Conservation (phyloP, 1,140 invertebrate species). For the Caenorhabditis inopinata region DNA sequence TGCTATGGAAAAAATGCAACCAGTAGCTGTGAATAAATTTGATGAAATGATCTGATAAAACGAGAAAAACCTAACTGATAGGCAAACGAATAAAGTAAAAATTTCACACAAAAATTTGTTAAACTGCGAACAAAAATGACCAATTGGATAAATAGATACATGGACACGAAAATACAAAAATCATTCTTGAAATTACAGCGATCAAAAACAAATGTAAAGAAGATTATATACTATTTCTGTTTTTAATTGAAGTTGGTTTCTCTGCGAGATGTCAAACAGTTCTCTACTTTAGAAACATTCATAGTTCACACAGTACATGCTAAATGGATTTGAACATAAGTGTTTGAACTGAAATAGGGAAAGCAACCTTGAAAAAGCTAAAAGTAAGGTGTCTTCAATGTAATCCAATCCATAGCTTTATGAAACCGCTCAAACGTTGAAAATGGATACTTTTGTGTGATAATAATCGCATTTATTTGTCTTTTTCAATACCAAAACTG, state of each 20-base stretch:
- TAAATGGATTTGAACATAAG: background rate
- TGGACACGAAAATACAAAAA: background rate
- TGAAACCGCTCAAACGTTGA: background rate
- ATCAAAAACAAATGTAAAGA: background rate
- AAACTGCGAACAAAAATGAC: too few species aligned
- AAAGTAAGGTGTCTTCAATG: too few species aligned
- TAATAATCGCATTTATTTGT: background rate
- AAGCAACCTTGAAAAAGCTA: background rate
- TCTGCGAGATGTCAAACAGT: background rate
- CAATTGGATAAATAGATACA: background rate
- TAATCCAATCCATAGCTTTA: background rate
- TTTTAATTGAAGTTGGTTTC: background rate
- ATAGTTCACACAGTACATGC: background rate
- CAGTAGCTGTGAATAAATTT: too few species aligned
- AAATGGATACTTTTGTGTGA: background rate
- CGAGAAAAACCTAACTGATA: too few species aligned
- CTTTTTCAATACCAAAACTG: background rate
- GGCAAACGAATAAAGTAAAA: too few species aligned
- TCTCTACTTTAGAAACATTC: background rate
- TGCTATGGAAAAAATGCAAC: background rate
- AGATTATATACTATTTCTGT: background rate
- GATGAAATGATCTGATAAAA: too few species aligned
- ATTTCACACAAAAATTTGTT: too few species aligned
- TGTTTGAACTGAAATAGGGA: background rate
- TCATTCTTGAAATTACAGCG: slow-evolving; percentile 14